Percentiles rank a stretch among this genome's conserved stretches.
Evolutionary conservation across 2,888 invertebrate genomes (phyloP).

Genomic region (Tipula lateralis): DNA sequence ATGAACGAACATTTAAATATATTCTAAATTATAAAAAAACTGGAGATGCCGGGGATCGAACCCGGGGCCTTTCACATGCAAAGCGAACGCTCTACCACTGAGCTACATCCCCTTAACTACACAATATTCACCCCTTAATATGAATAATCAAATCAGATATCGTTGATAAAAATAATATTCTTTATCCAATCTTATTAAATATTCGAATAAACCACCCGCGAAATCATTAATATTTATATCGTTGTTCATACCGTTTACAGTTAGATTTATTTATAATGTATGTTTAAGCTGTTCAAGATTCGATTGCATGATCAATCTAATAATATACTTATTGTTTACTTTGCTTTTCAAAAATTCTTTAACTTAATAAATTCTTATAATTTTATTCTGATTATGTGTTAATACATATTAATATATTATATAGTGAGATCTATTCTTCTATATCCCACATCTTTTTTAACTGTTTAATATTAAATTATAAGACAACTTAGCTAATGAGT

Average conservation of each 20-base stretch:
- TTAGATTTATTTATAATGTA: not conserved
- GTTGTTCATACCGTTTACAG: not conserved
- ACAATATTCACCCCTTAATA: conserved; percentile 35
- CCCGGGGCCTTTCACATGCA: conserved; percentile 44
- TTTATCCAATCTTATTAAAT: not conserved
- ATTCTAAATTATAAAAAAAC: too few species aligned
- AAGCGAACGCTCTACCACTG: conserved; percentile 45
- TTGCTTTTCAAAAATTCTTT: not conserved
- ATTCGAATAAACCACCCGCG: not conserved
- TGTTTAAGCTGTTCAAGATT: not conserved
- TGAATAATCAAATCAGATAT: too few species aligned
- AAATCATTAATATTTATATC: not conserved
- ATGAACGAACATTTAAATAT: too few species aligned
- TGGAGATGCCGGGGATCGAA: conserved; percentile 45
- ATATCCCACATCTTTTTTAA: not conserved
- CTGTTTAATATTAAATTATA: not conserved
- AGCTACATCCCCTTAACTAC: conserved; percentile 44
- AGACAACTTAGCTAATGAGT: not conserved
- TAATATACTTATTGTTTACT: not conserved
- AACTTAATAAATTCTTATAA: not conserved
- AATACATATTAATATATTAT: not conserved
- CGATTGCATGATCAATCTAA: not conserved
- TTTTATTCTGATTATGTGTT: not conserved
- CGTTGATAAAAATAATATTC: too few species aligned
- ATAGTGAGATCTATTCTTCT: not conserved